Evolutionary conservation across 2,113 vertebrate species (phyloP).

Genomic region (Nycticryphes semicollaris): DNA sequence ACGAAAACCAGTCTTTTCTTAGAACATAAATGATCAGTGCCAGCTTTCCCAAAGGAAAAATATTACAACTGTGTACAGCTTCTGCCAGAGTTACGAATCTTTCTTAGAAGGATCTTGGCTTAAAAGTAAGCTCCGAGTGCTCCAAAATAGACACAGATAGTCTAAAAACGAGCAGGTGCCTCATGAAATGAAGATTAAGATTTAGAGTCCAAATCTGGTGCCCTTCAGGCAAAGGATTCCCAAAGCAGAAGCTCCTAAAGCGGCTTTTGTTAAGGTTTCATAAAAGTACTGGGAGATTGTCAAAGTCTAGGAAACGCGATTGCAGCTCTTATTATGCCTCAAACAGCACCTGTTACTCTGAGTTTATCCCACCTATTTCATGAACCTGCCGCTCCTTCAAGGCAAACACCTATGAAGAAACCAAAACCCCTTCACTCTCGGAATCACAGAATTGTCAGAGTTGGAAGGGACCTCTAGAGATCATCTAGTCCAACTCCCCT

Average conservation of each 20-base stretch:
- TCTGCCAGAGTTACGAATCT: slow-evolving; percentile 19
- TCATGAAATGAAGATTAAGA: slow-evolving; percentile 32
- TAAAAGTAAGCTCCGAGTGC: background rate
- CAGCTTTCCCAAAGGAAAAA: slow-evolving; percentile 48
- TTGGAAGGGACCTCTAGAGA: too few relatives aligned
- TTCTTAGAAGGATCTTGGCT: slow-evolving; percentile 35
- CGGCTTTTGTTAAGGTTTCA: background rate
- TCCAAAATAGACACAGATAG: background rate
- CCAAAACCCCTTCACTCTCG: background rate
- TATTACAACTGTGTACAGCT: slow-evolving; percentile 35
- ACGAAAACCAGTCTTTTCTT: slow-evolving; percentile 21
- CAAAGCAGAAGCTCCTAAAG: slow-evolving; percentile 1
- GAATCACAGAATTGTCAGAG: too few relatives aligned
- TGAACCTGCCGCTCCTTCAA: background rate
- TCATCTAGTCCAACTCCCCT: too few relatives aligned
- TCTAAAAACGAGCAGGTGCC: background rate
- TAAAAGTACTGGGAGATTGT: background rate
- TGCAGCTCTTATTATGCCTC: background rate
- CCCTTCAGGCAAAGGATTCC: slow-evolving; percentile 34
- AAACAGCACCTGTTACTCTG: background rate
- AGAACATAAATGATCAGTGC: slow-evolving; percentile 45
- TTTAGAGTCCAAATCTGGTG: slow-evolving; percentile 14
- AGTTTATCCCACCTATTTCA: background rate
- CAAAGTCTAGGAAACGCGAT: background rate
- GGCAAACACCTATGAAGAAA: background rate